Evolutionary conservation across 2,797 vertebrate genomes (phyloP).

Genomic region (Aselliscus stoliczkanus): DNA sequence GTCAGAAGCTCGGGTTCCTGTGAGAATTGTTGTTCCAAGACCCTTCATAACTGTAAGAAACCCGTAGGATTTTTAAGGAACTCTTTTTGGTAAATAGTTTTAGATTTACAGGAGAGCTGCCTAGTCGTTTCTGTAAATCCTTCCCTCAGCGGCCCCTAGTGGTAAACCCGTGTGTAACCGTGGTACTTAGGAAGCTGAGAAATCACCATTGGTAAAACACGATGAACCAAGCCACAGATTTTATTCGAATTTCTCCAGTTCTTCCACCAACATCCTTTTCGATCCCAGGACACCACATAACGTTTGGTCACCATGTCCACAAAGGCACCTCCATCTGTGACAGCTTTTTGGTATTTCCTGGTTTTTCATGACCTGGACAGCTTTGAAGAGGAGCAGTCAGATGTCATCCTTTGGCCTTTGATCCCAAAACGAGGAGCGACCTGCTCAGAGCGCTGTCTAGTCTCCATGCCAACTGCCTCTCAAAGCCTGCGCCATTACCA

Average conservation of each 20-base stretch:
- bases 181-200: background rate
- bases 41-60: background rate
- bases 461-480: background rate
- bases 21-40: background rate
- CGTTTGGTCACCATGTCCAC: background rate
- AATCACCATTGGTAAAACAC: too few relatives aligned
- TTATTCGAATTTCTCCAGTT: background rate
- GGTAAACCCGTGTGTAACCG: background rate
- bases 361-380: background rate
- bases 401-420: background rate
- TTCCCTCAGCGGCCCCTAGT: background rate
- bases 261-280: background rate
- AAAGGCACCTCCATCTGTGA: background rate
- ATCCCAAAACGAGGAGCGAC: background rate
- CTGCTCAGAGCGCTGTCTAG: background rate
- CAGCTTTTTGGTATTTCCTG: background rate
- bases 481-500: background rate
- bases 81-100: background rate
- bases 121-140: background rate
- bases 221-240: background rate
- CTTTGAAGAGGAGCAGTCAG: background rate
- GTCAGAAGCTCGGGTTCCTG: background rate
- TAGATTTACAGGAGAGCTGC: background rate
- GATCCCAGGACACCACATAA: background rate
- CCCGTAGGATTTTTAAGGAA: background rate